phyloP scores from a whole-genome alignment of 2,888 invertebrate genomes.

The Perdita meconis region DNA sequence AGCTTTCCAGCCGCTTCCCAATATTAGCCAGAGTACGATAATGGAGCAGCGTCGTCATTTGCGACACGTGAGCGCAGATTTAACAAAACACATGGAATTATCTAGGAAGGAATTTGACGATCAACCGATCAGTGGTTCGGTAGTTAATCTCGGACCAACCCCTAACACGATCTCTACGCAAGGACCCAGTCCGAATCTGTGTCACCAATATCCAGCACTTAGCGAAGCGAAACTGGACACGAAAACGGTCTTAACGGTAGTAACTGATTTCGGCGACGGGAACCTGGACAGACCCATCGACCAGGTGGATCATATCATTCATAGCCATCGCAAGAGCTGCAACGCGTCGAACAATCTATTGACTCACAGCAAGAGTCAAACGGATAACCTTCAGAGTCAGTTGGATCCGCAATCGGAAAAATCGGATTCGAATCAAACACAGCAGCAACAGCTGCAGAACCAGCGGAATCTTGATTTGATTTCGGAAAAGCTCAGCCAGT shows the following conservation, averaged over 20 bases:
- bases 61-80: constrained; percentile 82
- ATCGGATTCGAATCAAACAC: constrained; percentile 55
- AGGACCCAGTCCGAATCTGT: constrained; percentile 80
- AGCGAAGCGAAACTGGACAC: constrained; percentile 80
- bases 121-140: constrained; percentile 80
- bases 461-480: constrained; percentile 81
- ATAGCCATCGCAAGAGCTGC: constrained; percentile 81
- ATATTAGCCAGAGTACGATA: constrained; percentile 81
- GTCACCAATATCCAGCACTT: constrained; percentile 80
- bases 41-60: constrained; percentile 83
- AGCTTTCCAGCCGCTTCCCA: constrained; percentile 81
- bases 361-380: constrained; percentile 79
- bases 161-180: constrained; percentile 73
- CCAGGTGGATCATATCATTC: constrained; percentile 82
- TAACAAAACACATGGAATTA: constrained; percentile 82
- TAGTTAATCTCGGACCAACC: constrained; percentile 78
- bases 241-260: constrained; percentile 77
- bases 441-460: constrained; percentile 76
- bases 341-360: constrained; percentile 71
- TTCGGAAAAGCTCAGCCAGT: constrained; percentile 81
- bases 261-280: constrained; percentile 79
- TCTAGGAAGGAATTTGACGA: constrained; percentile 82
- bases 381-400: constrained; percentile 73
- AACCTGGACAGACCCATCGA: constrained; percentile 74
- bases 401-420: constrained; percentile 67